Conservation (phyloP, 2,797 vertebrate species). For the Lagocephalus sceleratus region DNA sequence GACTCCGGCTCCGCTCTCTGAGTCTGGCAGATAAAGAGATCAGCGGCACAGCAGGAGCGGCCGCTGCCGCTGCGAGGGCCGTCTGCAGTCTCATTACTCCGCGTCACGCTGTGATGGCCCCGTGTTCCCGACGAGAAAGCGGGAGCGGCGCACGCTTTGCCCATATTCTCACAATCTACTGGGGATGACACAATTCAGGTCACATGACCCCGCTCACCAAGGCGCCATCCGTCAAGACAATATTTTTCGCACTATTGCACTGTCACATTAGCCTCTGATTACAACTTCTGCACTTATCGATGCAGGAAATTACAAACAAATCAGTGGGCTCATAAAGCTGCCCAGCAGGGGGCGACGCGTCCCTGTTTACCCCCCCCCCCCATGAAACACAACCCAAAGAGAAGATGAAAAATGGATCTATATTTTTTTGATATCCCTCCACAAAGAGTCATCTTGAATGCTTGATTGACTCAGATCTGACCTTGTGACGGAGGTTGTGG, state of each 20-base stretch:
- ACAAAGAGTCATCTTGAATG: constrained; percentile 5
- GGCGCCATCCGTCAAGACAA: constrained; percentile 52
- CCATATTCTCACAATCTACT: constrained; percentile 5
- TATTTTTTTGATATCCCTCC: constrained; percentile 17
- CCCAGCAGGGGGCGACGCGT: constrained; percentile 26
- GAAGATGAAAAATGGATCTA: constrained; percentile 1
- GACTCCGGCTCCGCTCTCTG: constrained; percentile 24
- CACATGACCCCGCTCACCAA: background rate
- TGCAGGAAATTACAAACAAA: constrained; percentile 56
- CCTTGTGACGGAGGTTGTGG: constrained; percentile 41
- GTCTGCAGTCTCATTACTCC: constrained; percentile 51
- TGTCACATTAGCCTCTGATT: constrained; percentile 58
- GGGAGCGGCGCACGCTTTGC: constrained; percentile 8
- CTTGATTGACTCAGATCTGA: constrained; percentile 44
- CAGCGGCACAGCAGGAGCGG: constrained; percentile 45
- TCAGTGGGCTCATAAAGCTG: constrained; percentile 49
- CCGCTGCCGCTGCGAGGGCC: constrained; percentile 9
- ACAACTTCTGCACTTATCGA: constrained; percentile 43
- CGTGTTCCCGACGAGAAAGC: constrained; percentile 43
- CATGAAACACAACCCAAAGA: constrained; percentile 31
- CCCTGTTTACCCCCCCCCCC: too few species aligned
- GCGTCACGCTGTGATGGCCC: constrained; percentile 48
- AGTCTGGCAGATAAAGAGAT: constrained; percentile 51
- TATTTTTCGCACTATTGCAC: constrained; percentile 46
- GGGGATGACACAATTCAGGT: background rate